These are phyloP conservation scores for Cassiopea andromeda DNA, from an alignment of 30 jellyfish, hydroid and myxozoan species.

Conservation along the genomic window DNA sequence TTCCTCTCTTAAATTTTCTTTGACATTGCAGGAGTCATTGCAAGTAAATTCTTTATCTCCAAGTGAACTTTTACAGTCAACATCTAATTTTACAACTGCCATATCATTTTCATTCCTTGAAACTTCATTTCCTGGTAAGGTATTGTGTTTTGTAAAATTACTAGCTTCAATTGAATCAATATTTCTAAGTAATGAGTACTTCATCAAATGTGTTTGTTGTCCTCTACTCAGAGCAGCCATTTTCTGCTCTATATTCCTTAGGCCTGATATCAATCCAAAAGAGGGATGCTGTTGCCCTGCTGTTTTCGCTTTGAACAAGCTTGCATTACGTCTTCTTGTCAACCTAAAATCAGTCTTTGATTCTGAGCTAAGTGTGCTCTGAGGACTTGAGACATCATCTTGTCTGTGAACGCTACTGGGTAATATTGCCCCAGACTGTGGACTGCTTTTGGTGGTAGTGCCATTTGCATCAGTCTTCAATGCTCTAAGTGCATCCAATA, in stretches of 20 bases:
- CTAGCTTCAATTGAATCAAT: background rate
- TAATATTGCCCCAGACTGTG: background rate
- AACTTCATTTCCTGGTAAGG: background rate
- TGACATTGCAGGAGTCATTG: background rate
- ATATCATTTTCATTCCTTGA: background rate
- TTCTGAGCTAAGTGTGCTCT: background rate
- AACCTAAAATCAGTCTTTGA: background rate
- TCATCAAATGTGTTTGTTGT: background rate
- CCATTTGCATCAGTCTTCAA: background rate
- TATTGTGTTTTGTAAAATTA: background rate
- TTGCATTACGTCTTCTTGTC: background rate
- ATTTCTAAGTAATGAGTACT: background rate
- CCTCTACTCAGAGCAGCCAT: background rate
- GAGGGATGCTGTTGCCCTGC: background rate
- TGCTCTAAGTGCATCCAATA: background rate
- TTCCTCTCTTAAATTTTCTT: background rate
- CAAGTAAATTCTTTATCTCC: background rate
- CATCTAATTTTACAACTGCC: too few relatives aligned
- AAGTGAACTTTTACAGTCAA: too few relatives aligned
- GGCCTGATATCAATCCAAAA: background rate
- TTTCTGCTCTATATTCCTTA: background rate
- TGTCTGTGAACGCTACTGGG: background rate
- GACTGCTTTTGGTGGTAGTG: background rate
- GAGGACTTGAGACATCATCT: background rate
- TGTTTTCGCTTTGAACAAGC: background rate